phyloP scores from a whole-genome alignment of 37 sponge, comb jelly and placozoan genomes.

The Ianthella basta region DNA sequence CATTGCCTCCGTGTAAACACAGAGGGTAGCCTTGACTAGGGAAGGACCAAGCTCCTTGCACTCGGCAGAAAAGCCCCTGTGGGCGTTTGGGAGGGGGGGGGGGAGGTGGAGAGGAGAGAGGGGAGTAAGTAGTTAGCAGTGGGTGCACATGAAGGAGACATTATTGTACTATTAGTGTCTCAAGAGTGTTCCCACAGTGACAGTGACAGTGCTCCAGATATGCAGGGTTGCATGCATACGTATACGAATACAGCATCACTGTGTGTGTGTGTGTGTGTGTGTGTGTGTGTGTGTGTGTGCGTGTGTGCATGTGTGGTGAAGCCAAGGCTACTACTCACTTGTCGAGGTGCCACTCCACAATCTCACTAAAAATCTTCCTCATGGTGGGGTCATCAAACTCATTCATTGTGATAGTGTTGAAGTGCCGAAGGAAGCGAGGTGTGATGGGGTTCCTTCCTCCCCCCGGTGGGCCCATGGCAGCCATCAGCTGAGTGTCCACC shows the following conservation, averaged over 20 bases:
- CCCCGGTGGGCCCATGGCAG: slow-evolving; percentile 99
- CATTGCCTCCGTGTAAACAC: slow-evolving; percentile 86
- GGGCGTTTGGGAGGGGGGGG: not conserved
- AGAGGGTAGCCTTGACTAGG: slow-evolving; percentile 90
- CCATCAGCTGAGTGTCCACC: slow-evolving; percentile 86
- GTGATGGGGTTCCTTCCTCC: slow-evolving; percentile 94
- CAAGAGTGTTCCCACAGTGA: not conserved
- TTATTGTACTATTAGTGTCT: too few relatives aligned
- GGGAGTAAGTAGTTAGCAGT: too few relatives aligned
- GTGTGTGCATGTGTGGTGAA: slow-evolving; percentile 43
- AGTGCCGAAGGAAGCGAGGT: slow-evolving; percentile 88
- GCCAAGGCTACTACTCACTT: slow-evolving; percentile 87
- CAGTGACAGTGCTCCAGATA: too few relatives aligned
- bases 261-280: slow-evolving; percentile 8
- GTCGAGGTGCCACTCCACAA: slow-evolving; percentile 96
- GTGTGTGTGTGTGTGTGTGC: too few relatives aligned
- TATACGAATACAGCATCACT: too few relatives aligned
- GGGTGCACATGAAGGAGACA: too few relatives aligned
- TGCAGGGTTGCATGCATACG: too few relatives aligned
- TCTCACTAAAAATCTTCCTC: slow-evolving; percentile 91
- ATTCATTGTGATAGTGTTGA: slow-evolving; percentile 93
- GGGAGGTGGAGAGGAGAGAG: too few relatives aligned
- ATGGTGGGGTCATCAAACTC: slow-evolving; percentile 94
- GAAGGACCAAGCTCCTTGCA: slow-evolving; percentile 55
- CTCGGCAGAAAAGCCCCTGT: slow-evolving; percentile 81